A percentile compares a stretch with the other conserved stretches of the same genome.
phyloP scores from a whole-genome alignment of 1,140 invertebrate genomes.

The Calephelis nemesis region DNA sequence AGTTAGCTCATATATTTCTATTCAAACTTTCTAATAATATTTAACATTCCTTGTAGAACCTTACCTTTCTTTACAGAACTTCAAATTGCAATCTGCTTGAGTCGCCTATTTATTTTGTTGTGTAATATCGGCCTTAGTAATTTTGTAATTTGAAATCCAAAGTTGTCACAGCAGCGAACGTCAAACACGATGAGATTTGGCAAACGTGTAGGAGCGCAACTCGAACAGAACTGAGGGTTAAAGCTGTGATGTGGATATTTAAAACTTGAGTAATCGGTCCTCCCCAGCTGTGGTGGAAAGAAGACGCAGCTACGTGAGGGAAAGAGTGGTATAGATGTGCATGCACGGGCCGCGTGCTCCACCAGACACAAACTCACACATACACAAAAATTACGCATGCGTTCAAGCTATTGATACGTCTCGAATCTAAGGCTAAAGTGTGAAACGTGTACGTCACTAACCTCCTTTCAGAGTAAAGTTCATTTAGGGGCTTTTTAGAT shows the following conservation, averaged over 20 bases:
- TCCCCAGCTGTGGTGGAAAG: slow-evolving; percentile 44
- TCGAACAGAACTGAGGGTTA: slow-evolving; percentile 67
- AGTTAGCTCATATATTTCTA: background rate
- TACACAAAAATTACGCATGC: slow-evolving; percentile 60
- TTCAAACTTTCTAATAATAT: background rate
- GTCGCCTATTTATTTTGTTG: slow-evolving; percentile 11
- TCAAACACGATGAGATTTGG: slow-evolving; percentile 40
- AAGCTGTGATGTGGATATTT: slow-evolving; percentile 60
- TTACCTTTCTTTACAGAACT: slow-evolving; percentile 4
- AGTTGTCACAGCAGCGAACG: slow-evolving; percentile 54
- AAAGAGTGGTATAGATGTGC: slow-evolving; percentile 53
- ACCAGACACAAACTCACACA: slow-evolving; percentile 61
- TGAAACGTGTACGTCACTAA: slow-evolving; percentile 57
- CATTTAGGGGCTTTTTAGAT: slow-evolving; percentile 34
- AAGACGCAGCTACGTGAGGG: slow-evolving; percentile 43
- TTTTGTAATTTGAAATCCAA: slow-evolving; percentile 19
- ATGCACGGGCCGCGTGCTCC: slow-evolving; percentile 63
- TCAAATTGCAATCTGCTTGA: background rate
- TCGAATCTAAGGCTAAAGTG: slow-evolving; percentile 43
- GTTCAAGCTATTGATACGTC: slow-evolving; percentile 59
- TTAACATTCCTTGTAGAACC: background rate
- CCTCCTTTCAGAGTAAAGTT: slow-evolving; percentile 65
- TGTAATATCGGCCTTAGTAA: slow-evolving; percentile 4
- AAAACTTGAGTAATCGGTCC: slow-evolving; percentile 67
- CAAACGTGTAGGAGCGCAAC: slow-evolving; percentile 50